These are phyloP conservation scores for Nipponia nippon DNA, from an alignment of 2,113 vertebrate species.

Conservation along the genomic window DNA sequence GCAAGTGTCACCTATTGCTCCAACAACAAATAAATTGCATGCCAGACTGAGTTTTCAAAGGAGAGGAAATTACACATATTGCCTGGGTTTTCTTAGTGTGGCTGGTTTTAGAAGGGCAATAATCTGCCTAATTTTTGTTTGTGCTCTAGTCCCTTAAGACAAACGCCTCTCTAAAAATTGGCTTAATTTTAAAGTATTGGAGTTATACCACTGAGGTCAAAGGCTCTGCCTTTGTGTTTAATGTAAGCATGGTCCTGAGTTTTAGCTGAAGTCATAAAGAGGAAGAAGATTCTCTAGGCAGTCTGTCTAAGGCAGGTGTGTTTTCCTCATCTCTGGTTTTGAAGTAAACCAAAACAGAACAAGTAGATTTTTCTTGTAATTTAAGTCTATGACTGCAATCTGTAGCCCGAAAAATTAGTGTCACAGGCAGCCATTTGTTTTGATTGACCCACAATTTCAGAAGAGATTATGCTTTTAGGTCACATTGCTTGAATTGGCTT, in stretches of 20 bases:
- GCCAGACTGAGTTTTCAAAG: not conserved
- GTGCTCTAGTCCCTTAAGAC: not conserved
- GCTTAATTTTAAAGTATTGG: not conserved
- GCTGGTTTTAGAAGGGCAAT: not conserved
- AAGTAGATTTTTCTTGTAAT: not conserved
- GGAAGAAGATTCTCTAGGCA: not conserved
- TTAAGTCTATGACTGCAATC: not conserved
- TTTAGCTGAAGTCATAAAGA: not conserved
- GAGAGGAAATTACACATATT: not conserved
- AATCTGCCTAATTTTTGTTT: not conserved
- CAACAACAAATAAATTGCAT: not conserved
- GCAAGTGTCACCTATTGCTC: not conserved
- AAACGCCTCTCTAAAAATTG: not conserved
- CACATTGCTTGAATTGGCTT: not conserved
- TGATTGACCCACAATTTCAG: not conserved
- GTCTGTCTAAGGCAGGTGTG: not conserved
- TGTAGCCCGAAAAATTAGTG: not conserved
- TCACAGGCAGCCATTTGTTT: not conserved
- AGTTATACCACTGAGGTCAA: not conserved
- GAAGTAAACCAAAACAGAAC: not conserved
- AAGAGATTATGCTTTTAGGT: not conserved
- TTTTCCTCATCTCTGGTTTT: not conserved
- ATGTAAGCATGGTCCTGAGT: not conserved
- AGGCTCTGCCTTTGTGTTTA: not conserved
- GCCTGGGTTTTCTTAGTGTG: not conserved